A percentile compares a stretch with the other conserved stretches of the same genome.
phyloP scores from a whole-genome alignment of 2,113 vertebrate genomes.

The Suricata suricatta region DNA sequence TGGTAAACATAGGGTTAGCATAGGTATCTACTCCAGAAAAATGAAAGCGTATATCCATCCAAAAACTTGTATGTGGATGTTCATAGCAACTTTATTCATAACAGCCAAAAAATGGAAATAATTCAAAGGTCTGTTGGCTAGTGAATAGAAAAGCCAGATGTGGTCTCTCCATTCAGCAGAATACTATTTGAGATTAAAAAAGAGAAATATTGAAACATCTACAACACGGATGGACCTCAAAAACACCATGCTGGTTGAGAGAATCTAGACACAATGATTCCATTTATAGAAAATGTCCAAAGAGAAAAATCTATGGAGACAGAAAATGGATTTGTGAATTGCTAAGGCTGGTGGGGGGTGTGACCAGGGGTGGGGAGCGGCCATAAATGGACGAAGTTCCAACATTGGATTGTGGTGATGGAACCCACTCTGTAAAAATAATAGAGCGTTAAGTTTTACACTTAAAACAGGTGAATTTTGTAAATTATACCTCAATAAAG shows the following conservation, averaged over 20 bases:
- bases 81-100: background rate
- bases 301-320: background rate
- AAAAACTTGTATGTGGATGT: accelerated
- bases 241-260: background rate
- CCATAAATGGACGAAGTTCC: background rate
- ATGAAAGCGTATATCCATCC: background rate
- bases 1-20: background rate
- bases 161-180: background rate
- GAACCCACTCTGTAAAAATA: background rate
- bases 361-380: accelerated
- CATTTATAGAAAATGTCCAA: background rate
- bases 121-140: background rate
- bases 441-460: background rate
- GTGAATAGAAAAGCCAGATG: background rate
- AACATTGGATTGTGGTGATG: background rate
- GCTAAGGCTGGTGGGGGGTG: no score
- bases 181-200: background rate
- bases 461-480: background rate
- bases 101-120: background rate
- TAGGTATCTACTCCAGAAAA: background rate
- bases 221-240: background rate
- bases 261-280: background rate
- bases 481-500: background rate
- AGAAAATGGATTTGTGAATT: background rate
- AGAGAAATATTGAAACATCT: background rate